Conservation (phyloP, 2,797 vertebrate species). For the Dromococcyx pavoninus region DNA sequence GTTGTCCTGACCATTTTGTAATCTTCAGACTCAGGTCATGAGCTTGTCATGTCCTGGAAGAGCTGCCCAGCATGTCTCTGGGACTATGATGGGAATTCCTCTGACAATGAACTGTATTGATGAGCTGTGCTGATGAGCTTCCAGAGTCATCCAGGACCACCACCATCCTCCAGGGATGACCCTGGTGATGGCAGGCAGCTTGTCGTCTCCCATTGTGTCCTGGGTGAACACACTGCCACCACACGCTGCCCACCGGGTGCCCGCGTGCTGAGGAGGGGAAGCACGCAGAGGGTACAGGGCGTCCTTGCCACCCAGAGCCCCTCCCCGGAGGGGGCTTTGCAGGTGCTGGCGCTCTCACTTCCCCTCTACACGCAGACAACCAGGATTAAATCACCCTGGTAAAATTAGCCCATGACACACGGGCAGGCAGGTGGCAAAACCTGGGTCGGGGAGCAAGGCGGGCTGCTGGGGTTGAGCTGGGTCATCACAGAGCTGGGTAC, state of each 20-base stretch:
- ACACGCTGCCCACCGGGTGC: rapidly evolving
- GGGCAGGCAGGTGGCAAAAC: not conserved
- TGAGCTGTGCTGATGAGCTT: not conserved
- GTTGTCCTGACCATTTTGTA: not conserved
- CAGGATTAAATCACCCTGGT: conserved; percentile 5
- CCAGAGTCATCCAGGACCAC: not conserved
- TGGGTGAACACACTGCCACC: not conserved
- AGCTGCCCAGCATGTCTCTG: not conserved
- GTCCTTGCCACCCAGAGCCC: not conserved
- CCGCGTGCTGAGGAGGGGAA: rapidly evolving
- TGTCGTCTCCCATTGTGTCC: not conserved
- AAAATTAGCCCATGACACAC: conserved; percentile 50
- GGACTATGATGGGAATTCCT: not conserved
- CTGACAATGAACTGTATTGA: rapidly evolving
- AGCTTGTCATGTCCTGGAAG: not conserved
- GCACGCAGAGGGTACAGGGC: not conserved
- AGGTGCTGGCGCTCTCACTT: not conserved
- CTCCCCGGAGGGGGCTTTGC: not conserved
- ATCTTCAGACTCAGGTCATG: not conserved
- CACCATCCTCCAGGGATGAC: too few species aligned
- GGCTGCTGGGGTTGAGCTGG: not conserved
- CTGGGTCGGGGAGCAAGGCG: rapidly evolving
- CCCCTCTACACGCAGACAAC: not conserved
- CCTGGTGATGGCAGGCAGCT: not conserved
- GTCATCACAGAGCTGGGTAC: not conserved